phyloP scores from a whole-genome alignment of 2,797 vertebrate genomes.

The Gallirallus australis region DNA sequence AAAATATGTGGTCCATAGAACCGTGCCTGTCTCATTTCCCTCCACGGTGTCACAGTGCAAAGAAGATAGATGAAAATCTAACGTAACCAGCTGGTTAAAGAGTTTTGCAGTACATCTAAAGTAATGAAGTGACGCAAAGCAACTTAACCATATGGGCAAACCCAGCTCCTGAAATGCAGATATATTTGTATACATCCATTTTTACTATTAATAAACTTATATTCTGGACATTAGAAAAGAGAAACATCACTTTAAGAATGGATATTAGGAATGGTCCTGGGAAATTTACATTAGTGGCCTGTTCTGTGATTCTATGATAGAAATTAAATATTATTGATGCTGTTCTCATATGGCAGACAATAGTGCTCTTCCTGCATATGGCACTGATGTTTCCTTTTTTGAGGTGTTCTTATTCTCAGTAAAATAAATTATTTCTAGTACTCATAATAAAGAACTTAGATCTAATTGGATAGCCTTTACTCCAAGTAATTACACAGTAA shows the following conservation, averaged over 20 bases:
- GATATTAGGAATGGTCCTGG: neutral
- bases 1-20: neutral
- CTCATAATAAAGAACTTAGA: neutral
- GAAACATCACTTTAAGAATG: neutral
- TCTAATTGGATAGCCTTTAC: neutral
- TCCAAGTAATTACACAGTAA: neutral
- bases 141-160: neutral
- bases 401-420: neutral
- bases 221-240: neutral
- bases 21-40: neutral
- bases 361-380: neutral
- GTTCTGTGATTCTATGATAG: neutral
- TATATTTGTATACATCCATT: neutral
- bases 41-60: neutral
- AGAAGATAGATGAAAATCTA: neutral
- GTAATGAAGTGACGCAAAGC: neutral
- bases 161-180: neutral
- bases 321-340: neutral
- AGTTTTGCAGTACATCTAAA: neutral
- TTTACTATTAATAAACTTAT: neutral
- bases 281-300: accelerated
- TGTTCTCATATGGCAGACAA: neutral
- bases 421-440: neutral
- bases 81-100: neutral
- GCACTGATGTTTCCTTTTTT: neutral